Base-by-base conservation (phyloP, 92 coral and sea anemone species). In the Epizoanthus stellaris region DNA sequence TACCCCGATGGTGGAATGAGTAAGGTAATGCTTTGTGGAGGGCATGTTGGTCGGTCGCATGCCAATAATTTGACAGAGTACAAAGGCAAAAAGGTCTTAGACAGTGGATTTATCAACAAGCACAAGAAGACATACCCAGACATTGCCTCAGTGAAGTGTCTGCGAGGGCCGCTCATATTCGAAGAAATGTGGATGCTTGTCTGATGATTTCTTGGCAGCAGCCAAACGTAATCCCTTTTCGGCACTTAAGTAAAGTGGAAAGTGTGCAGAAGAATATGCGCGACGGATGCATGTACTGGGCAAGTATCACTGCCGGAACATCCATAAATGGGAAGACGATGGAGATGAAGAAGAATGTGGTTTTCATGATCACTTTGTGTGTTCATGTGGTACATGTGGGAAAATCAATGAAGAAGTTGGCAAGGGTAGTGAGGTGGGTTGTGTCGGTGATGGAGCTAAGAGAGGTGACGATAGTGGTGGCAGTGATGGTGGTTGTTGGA, bases 261-360 rank as follows among this genome's bases (percentile, higher is more conserved):
- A 20, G 12, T n/a, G 56, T 36, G 67, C 86, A 1, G 42, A 73
- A 10, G 87, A 90, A n/a, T 86, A 86, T 86, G 90, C 90, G 2
- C n/a, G 84, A 25, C 56, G 80, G 19, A 65, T 82, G 71, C 63
- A 83, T 10, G 87, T 56, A 2, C 65, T 82, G 9, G 67, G 74
- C 7, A 63, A 85, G 42, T 86, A 90, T 57, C 93, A 90, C 57
- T 52, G 62, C 2, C 16, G 81, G n/a, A 79, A 81, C 67, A 76
- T 86, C 10, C 93, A 90, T 60, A 57, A 21, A 38, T 86, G 90
- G 90, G 82, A 58, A 3, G 87, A 58, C 34, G 82, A 52, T 12
- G 91, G 82, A 12, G 70, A 74, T 17, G 81, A 70, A 15, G 54
- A 80, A 54, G 64, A 52, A 14, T 80, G 92, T 42, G 85, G 85